Percentiles rank a stretch among this genome's conserved stretches.
These are phyloP conservation scores for Doryteuthis pealeii DNA, from an alignment of 1,140 invertebrate species.

Conservation along the genomic window DNA sequence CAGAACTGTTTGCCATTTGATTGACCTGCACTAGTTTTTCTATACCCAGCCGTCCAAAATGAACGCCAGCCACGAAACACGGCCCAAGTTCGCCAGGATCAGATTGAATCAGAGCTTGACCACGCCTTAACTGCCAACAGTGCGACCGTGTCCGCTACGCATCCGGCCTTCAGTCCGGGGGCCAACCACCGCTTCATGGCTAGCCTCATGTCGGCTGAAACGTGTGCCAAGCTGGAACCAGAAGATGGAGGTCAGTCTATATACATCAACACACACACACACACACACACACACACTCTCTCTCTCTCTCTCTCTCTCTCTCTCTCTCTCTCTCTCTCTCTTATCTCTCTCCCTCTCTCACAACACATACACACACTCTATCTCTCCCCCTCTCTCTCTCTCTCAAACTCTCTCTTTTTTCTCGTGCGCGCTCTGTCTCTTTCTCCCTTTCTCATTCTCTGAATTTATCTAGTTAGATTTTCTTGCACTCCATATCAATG, in stretches of 20 bases:
- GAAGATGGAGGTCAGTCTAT: conserved; percentile 40
- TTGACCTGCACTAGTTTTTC: conserved; percentile 7
- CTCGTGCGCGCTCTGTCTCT: background rate
- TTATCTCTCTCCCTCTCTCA: background rate
- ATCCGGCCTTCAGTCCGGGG: conserved; percentile 53
- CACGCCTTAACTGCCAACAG: conserved; percentile 84
- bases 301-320: conserved; percentile 2
- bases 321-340: conserved; percentile 5
- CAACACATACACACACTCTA: background rate
- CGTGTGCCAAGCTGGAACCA: conserved; percentile 35
- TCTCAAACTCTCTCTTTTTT: background rate
- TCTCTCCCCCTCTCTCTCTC: background rate
- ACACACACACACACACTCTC: background rate
- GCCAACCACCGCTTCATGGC: conserved; percentile 44
- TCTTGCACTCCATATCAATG: too few relatives aligned
- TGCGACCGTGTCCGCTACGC: conserved; percentile 74
- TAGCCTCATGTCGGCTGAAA: conserved; percentile 39
- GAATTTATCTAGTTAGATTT: too few relatives aligned
- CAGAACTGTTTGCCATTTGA: too few relatives aligned
- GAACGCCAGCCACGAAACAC: conserved; percentile 98
- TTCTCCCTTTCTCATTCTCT: background rate
- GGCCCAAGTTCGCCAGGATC: conserved; percentile 68
- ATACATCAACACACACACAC: too few relatives aligned
- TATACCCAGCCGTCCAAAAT: conserved; percentile 91
- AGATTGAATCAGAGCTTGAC: conserved; percentile 95